These are phyloP conservation scores for Prietella phreatophila DNA, from an alignment of 2,113 vertebrate genomes.

Conservation along the genomic window DNA sequence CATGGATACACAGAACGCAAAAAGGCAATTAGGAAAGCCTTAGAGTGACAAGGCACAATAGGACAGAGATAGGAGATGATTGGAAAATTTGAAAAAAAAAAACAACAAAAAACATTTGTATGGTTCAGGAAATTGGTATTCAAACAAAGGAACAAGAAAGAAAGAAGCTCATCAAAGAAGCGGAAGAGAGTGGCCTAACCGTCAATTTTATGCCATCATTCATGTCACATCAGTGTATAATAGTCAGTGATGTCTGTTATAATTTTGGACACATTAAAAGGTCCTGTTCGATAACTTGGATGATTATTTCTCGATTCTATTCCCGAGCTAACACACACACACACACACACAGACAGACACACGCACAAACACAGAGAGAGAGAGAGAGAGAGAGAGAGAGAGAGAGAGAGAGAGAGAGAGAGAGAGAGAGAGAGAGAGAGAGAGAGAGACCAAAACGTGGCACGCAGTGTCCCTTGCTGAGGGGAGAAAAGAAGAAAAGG, in stretches of 20 bases:
- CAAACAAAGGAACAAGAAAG: conserved; percentile 5
- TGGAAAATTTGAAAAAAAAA: neutral
- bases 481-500: conserved; percentile 70
- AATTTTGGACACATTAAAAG: conserved; percentile 35
- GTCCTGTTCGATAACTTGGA: conserved; percentile 24
- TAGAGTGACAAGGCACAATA: neutral
- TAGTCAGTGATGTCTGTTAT: conserved; percentile 34
- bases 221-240: conserved; percentile 28
- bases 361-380: conserved; percentile 59
- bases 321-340: conserved; percentile 67
- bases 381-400: conserved; percentile 51
- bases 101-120: neutral
- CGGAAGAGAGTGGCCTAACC: neutral
- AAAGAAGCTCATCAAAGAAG: conserved; percentile 10
- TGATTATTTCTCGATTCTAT: conserved; percentile 65
- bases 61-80: conserved; percentile 2
- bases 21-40: neutral
- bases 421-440: too few relatives aligned
- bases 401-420: conserved; percentile 38
- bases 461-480: conserved; percentile 72
- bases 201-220: conserved; percentile 9
- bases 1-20: neutral
- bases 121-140: neutral
- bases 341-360: conserved; percentile 52
- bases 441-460: conserved; percentile 51